Evolutionary conservation across 2,888 invertebrate species (phyloP).

Genomic region (Penaeus monodon): DNA sequence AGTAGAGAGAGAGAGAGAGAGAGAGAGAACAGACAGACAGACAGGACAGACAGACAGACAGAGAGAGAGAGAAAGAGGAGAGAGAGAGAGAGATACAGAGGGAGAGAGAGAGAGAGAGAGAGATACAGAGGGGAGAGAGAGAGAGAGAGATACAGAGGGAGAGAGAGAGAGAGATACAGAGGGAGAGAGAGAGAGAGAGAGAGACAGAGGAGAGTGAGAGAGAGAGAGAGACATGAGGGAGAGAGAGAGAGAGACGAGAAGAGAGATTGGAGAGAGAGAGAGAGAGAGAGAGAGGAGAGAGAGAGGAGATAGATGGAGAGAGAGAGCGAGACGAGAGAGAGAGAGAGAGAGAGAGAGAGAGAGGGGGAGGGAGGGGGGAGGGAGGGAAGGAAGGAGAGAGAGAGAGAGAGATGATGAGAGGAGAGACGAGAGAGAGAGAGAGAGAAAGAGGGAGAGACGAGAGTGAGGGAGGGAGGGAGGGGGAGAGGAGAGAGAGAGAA

Average conservation of each 20-base stretch:
- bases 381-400: neutral
- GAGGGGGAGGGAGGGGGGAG: neutral
- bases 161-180: neutral
- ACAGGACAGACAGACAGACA: too few species aligned
- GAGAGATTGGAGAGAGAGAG: too few species aligned
- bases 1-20: neutral
- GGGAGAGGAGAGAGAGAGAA: too few species aligned
- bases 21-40: too few species aligned
- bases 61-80: neutral
- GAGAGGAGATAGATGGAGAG: too few species aligned
- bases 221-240: neutral
- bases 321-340: too few species aligned
- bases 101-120: too few species aligned
- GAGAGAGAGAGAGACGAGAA: too few species aligned
- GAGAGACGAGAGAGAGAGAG: slow-evolving; percentile 15
- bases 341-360: too few species aligned
- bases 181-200: neutral
- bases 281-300: too few species aligned
- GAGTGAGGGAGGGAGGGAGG: neutral
- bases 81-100: neutral
- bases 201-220: neutral
- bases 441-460: neutral
- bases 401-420: slow-evolving; percentile 2
- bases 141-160: rapidly evolving
- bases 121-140: too few species aligned